These are phyloP conservation scores for Acrobasis consociella DNA, from an alignment of 2,888 invertebrate species.

Conservation along the genomic window DNA sequence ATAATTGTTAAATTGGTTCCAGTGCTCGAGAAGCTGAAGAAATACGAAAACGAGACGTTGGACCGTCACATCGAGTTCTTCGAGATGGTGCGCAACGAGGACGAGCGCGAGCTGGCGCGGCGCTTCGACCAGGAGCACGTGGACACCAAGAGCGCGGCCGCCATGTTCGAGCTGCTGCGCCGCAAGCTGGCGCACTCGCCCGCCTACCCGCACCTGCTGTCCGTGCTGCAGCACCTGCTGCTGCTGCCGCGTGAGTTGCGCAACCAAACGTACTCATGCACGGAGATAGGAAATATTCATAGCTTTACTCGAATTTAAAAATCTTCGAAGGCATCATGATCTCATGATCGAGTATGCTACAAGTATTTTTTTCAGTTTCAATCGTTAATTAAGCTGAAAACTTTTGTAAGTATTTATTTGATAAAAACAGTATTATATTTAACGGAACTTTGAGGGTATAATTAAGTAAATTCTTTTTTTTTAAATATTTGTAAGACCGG, in stretches of 20 bases:
- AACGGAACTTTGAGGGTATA: too few species aligned
- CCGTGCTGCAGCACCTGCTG: conserved; percentile 93
- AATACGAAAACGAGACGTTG: conserved; percentile 96
- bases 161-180: conserved; percentile 95
- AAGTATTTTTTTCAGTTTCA: too few species aligned
- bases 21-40: conserved; percentile 95
- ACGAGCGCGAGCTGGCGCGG: conserved; percentile 96
- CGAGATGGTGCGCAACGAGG: conserved; percentile 98
- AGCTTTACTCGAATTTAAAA: too few species aligned
- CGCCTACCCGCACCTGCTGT: conserved; percentile 96
- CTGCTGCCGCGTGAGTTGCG: conserved; percentile 84
- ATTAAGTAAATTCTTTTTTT: background rate
- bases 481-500: background rate
- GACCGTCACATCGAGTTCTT: conserved; percentile 99
- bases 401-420: too few species aligned
- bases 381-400: too few species aligned
- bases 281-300: too few species aligned
- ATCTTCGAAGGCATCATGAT: too few species aligned
- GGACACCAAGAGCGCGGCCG: conserved; percentile 95
- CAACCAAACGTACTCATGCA: too few species aligned
- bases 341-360: too few species aligned
- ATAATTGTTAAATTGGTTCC: too few species aligned
- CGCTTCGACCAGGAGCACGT: conserved; percentile 96
- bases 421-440: too few species aligned
- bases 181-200: conserved; percentile 95